These are phyloP conservation scores for Oophaga sylvatica DNA, from an alignment of 2,797 vertebrate species.

Conservation along the genomic window DNA sequence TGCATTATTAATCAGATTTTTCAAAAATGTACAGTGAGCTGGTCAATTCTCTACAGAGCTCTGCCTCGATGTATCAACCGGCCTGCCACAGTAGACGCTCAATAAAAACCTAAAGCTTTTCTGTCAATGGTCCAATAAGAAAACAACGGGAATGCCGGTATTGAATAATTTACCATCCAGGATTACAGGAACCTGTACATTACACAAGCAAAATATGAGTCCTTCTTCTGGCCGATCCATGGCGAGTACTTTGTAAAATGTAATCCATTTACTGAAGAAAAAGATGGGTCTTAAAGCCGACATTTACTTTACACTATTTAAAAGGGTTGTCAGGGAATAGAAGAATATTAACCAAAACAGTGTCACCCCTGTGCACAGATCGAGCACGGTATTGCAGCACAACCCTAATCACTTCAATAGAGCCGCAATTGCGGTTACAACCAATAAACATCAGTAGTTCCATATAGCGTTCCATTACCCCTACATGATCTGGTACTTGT, in stretches of 20 bases:
- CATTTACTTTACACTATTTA: background rate
- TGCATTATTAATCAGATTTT: conserved; percentile 16
- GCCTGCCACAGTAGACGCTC: background rate
- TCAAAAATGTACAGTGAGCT: background rate
- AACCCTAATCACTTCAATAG: too few species aligned
- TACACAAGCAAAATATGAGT: background rate
- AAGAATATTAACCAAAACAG: background rate
- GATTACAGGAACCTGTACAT: background rate
- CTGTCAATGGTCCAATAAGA: background rate
- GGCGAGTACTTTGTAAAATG: background rate
- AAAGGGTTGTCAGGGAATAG: too few species aligned
- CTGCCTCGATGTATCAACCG: background rate
- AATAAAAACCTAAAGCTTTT: background rate
- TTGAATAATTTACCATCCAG: conserved; percentile 30
- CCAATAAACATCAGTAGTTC: too few species aligned
- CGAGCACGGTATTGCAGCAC: too few species aligned
- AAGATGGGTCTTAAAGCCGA: background rate
- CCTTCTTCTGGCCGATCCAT: background rate
- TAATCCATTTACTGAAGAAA: background rate
- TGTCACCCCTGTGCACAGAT: background rate
- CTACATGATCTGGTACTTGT: too few species aligned
- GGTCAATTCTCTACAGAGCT: background rate
- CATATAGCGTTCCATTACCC: too few species aligned
- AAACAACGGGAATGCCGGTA: background rate
- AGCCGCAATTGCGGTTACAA: too few species aligned